Conservation (phyloP, 2,113 vertebrate genomes). For the Sitta europaea region DNA sequence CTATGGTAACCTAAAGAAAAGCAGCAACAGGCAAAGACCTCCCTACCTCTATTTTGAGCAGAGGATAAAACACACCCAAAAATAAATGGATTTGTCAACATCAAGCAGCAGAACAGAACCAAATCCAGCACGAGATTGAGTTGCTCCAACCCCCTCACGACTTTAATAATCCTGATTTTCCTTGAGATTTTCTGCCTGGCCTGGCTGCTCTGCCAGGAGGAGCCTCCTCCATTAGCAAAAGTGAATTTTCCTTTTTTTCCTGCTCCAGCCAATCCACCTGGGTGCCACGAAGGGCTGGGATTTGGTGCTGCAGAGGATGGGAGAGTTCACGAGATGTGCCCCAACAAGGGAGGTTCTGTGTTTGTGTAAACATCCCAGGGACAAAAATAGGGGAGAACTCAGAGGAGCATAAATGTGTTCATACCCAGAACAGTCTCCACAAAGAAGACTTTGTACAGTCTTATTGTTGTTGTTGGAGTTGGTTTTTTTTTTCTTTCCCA, state of each 20-base stretch:
- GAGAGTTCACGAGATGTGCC: neutral
- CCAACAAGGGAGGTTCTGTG: neutral
- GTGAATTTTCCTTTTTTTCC: neutral
- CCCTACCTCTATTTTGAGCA: neutral
- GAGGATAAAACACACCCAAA: neutral
- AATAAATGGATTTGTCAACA: slow-evolving; percentile 10
- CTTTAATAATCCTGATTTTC: neutral
- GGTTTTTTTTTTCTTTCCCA: neutral
- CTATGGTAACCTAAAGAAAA: neutral
- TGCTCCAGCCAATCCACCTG: neutral
- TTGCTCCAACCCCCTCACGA: neutral
- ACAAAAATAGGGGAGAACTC: neutral
- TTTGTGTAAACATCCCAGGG: neutral
- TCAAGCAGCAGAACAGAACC: neutral
- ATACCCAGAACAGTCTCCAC: neutral
- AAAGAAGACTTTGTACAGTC: neutral
- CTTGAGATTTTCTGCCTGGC: neutral
- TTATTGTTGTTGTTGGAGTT: neutral
- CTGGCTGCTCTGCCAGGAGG: neutral
- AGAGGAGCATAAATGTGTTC: neutral
- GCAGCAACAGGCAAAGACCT: neutral
- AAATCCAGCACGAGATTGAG: neutral
- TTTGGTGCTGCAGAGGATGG: neutral
- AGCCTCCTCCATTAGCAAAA: neutral
- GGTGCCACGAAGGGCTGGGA: neutral